Evolutionary conservation across 2,113 vertebrate species (phyloP), one percentile per base, ranked within the genome.

Genomic region (Delphinapterus leucas): DNA sequence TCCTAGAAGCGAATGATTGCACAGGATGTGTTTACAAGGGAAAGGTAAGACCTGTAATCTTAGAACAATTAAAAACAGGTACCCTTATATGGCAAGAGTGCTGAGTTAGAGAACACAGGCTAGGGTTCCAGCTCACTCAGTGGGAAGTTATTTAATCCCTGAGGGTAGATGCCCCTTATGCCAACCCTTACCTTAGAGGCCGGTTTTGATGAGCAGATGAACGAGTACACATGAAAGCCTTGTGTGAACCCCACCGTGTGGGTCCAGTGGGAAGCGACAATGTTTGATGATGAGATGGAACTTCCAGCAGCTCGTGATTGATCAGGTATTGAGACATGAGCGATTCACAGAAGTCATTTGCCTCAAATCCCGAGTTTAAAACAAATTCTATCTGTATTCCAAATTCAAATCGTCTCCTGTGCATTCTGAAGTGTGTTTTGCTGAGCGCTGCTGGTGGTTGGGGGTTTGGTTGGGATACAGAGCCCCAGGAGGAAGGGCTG

Each of bases 21-120:
- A 95, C 95, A 95, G 74, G 58, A 71, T 95, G 65, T 90, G 85
- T 96, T 98, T 96, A 96, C 85, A 97, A 96, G 95, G 47, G 53
- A 86, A 96, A 96, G 67, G 97, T 96, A 97, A 97, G 84, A 70
- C 71, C 53, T 92, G 21, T 94, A 96, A 96, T 97, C 96, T 95
- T 83, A 97, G 96, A 95, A 95, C 95, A 97, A 89, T 98, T 93
- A 96, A 88, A 87, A 97, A 47, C 65, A 90, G 74, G 73, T 97
- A 77, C 38, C 79, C 92, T 95, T 97, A 88, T 93, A 96, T 95
- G 96, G 98, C 53, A 83, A 92, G 93, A 77, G 58, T 84, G 33
- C 85, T 95, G 81, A 96, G 28, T 96, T 97, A 97, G 82, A 88
- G 55, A 81, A 71, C 60, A n/a, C 82, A 74, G 38, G 41, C 85